Evolutionary conservation across 2,113 vertebrate species (phyloP), one percentile per base, ranked within the genome.

Genomic region (Copsychus sechellarum): DNA sequence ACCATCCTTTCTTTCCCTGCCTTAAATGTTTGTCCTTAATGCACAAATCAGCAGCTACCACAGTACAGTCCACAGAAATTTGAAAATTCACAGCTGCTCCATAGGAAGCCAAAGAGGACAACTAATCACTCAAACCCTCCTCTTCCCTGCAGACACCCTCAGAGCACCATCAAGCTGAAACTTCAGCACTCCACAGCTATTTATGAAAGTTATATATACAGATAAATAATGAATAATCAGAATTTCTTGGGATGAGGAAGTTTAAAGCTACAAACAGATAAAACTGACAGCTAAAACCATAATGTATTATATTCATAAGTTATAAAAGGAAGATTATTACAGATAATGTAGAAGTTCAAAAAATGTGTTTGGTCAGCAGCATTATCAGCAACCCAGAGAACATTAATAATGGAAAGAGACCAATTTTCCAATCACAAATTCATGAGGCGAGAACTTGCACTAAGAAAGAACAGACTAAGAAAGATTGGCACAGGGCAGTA

Each of bases 281-380:
- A 62, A 90, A 81, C 16, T 51, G 23, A 54, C 29, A 60, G 29
- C 38, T 58, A 29, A 65, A 76, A 56, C 13, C 6, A 56, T 40
- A 40, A 77, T 5, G 1, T 17, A 21, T 50, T 51, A 28, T 34
- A 34, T 18, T 34, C 5, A 14, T 10, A 54, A 28, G 22, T 57
- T 53, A 40, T 2, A 6, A 50, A 60, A 81, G 1, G 7, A 65
- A 3, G 4, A 14, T 6, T 25, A 31, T 23, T 78, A 34, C 0
- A 43, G 7, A 38, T 51, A 40, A 34, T 1, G 0, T 26, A 57
- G 10, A 45, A 21, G 5, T 50, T 43, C 2, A 70, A 56, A 50
- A 77, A 81, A 56, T 1, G 1, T 43, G 8, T 61, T 88, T 23
- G 14, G 38, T 50, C 76, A 93, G 51, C 60, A 72, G 45, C 42